Base-by-base conservation (phyloP, 2,113 vertebrate species). In the Lagopus muta region DNA sequence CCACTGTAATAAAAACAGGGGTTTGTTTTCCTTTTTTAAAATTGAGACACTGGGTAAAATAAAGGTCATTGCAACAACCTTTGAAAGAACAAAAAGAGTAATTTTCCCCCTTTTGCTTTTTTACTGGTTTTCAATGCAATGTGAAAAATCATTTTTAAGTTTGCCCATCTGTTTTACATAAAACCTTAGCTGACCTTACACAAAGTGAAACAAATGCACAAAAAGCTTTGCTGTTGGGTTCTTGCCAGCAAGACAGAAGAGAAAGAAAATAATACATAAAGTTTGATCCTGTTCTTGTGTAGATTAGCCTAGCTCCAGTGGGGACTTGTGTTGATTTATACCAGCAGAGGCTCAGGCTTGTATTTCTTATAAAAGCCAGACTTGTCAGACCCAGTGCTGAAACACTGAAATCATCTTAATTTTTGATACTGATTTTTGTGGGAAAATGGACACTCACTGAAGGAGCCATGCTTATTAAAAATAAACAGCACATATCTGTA, bases 101-200 rank as follows among this genome's bases (percentile, higher is more conserved):
- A 54, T 75, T 82, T 76, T 58, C 34, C 38, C 76, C 50, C 38
- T 74, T 92, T 95, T 95, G 17, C 34, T 71, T 80, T 95, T 90
- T 93, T 76, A 88, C 88, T 86, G 66, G 72, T 91, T 78, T 93
- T 95, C 75, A 67, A 17, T 95, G 72, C 91, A 78, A 86, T 78
- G 72, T 65, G 89, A 97, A 96, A 92, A 93, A 95, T 90, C 82
- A 93, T 96, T 94, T 96, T 97, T 96, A 96, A 82, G 67, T 93
- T 93, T 94, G 93, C 76, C 67, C 84, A 85, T 79, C 40, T 87
- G 96, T 96, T 97, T 96, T 95, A 86, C 80, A 95, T 95, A 97
- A 95, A 94, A 62, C 88, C 92, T 96, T 89, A 95, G 86, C 57
- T 95, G 93, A 97, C 94, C 88, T 97, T 93, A 93, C 75, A 83